Evolutionary conservation across 2,797 vertebrate species (phyloP).

Genomic region (Platalea minor): DNA sequence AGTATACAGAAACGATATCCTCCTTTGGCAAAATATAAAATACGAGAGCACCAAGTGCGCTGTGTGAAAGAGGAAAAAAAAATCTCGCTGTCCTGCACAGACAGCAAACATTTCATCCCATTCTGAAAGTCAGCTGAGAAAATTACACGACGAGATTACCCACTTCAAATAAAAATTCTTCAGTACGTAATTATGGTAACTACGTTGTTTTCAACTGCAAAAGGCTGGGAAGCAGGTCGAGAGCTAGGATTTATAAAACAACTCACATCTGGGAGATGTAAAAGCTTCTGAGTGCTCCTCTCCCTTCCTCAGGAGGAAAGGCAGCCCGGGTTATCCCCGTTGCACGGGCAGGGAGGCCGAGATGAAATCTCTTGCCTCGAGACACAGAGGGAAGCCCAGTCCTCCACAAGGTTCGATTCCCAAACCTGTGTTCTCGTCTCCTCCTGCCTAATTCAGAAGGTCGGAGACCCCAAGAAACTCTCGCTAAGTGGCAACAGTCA

Average conservation of each 20-base stretch:
- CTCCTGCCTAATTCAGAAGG: neutral
- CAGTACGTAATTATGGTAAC: neutral
- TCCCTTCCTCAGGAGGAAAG: neutral
- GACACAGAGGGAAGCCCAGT: neutral
- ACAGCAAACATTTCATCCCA: neutral
- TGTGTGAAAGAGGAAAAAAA: neutral
- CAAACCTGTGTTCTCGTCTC: neutral
- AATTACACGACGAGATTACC: neutral
- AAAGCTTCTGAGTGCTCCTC: neutral
- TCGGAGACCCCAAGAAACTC: neutral
- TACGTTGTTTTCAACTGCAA: neutral
- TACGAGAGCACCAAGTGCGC: neutral
- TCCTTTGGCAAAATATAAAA: neutral
- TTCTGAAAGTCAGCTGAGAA: neutral
- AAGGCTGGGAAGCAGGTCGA: neutral
- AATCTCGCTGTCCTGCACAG: accelerated
- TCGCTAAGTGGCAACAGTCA: neutral
- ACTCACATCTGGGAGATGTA: neutral
- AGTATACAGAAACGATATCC: neutral
- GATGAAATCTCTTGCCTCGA: neutral
- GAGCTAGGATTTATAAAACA: neutral
- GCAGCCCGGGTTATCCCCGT: neutral
- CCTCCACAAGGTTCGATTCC: neutral
- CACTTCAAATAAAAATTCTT: neutral
- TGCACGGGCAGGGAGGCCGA: neutral